Base-by-base conservation (phyloP, 2,113 vertebrate species). In the Meles meles region DNA sequence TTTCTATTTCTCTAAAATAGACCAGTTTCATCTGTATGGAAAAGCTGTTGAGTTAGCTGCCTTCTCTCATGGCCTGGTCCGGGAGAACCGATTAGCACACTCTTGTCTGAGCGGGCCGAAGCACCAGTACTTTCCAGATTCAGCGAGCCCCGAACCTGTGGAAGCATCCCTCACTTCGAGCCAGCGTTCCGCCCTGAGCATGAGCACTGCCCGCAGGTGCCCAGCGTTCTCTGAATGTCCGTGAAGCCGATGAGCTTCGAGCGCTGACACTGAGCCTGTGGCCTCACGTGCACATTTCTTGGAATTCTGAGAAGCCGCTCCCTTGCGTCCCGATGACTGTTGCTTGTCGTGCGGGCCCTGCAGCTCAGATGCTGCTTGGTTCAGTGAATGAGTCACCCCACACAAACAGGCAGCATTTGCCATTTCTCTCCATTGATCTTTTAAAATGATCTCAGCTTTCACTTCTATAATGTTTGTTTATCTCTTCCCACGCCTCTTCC, bases 211-310 rank as follows among this genome's bases (percentile, higher is more conserved):
- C 17, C 44, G 4, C 3, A 15, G 44, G 7, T 0, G 3, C 52
- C 59, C 21, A 27, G 27, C 0, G 0, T 29, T 39, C 49, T 34
- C 91, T 1, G 0, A 20, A 47, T 34, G 25, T n/a, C 86, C 5
- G 0, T 1, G 6, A 25, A 52, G 25, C 49, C 42, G 7, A 0
- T 2, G 37, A 29, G 74, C 27, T 20, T 89, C 9, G 37, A 0
- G 23, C 20, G 12, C 14, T 37, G 21, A 15, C 3, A 11, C 44
- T 15, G 77, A 27, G 8, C 59, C 34, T 0, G 7, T 63, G 81
- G 23, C 31, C 42, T 65, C 0, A 0, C 7, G 23, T 23, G 59
- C 52, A 1, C 15, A 0, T 21, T 18, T 65, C 63, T 82, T 27
- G 18, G 72, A 37, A 34, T 80, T 67, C 57, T 5, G 55, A 31